These are phyloP conservation scores for Intellagama lesueurii DNA, from an alignment of 2,797 vertebrate genomes.

Conservation along the genomic window DNA sequence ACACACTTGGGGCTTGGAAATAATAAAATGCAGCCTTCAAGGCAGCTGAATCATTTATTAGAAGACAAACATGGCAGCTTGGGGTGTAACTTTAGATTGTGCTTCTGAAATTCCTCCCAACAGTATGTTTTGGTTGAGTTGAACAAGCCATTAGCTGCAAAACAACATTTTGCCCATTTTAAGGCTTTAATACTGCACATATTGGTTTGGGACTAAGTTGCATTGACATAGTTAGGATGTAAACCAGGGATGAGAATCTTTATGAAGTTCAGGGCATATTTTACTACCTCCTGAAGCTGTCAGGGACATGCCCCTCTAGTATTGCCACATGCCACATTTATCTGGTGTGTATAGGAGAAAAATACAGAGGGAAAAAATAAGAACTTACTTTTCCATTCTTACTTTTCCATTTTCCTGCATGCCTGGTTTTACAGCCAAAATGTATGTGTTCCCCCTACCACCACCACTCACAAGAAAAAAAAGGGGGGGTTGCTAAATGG, in stretches of 20 bases:
- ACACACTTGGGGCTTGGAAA: constrained; percentile 32
- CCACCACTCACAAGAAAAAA: no score
- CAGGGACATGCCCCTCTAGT: background rate
- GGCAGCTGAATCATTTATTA: constrained; percentile 26
- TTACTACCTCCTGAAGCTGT: background rate
- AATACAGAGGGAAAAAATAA: no score
- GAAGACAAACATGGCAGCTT: background rate
- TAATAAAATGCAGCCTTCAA: background rate
- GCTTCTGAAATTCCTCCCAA: constrained; percentile 10
- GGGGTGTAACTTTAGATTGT: background rate
- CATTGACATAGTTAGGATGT: background rate
- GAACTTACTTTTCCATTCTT: background rate
- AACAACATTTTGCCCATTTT: constrained; percentile 52
- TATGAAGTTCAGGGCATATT: background rate
- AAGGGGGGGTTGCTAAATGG: no score
- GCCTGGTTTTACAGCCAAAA: background rate
- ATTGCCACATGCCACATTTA: no score
- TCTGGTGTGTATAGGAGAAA: background rate
- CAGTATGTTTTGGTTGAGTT: constrained; percentile 34
- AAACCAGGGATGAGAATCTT: background rate
- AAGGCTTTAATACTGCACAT: constrained; percentile 13
- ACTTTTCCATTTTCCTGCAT: background rate
- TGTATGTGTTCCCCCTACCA: no score
- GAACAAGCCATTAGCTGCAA: constrained; percentile 43
- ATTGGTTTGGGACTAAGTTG: background rate